phyloP scores from a whole-genome alignment of 2,888 invertebrate genomes.

The Caenorhabditis sp. region DNA sequence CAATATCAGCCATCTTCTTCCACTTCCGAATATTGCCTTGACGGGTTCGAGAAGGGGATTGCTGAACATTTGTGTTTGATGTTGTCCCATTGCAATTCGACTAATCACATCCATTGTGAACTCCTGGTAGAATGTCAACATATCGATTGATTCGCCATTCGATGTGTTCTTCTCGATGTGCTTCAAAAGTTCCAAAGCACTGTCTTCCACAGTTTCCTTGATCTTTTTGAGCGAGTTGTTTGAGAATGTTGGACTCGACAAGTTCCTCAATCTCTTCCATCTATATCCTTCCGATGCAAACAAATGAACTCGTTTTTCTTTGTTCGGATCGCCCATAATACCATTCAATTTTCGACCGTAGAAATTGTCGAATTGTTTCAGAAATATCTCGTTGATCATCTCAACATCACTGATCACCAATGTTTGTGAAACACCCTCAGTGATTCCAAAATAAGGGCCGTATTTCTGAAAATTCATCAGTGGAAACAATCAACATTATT shows the following conservation, averaged over 20 bases:
- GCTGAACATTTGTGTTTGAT: conserved; percentile 22
- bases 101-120: conserved; percentile 55
- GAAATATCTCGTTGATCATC: conserved; percentile 72
- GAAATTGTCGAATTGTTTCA: conserved; percentile 72
- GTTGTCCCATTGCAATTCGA: conserved; percentile 53
- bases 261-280: conserved; percentile 74
- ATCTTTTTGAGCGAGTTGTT: conserved; percentile 73
- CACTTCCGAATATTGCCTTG: conserved; percentile 16
- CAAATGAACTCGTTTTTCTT: conserved; percentile 43
- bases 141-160: conserved; percentile 5
- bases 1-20: conserved; percentile 16
- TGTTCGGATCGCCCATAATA: conserved; percentile 45
- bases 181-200: conserved; percentile 24
- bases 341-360: conserved; percentile 69
- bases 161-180: conserved; percentile 18
- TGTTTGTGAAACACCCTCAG: conserved; percentile 54
- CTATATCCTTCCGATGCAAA: conserved; percentile 71
- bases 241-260: conserved; percentile 74
- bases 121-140: conserved; percentile 44
- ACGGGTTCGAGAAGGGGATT: conserved; percentile 11
- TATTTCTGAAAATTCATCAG: conserved; percentile 19
- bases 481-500: background rate
- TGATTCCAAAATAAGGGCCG: conserved; percentile 44
- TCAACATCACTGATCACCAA: conserved; percentile 72
- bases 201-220: conserved; percentile 38